Evolutionary conservation across 2,888 invertebrate species (phyloP), one percentile per base, ranked within the genome.

Genomic region (Macropis europaea): DNA sequence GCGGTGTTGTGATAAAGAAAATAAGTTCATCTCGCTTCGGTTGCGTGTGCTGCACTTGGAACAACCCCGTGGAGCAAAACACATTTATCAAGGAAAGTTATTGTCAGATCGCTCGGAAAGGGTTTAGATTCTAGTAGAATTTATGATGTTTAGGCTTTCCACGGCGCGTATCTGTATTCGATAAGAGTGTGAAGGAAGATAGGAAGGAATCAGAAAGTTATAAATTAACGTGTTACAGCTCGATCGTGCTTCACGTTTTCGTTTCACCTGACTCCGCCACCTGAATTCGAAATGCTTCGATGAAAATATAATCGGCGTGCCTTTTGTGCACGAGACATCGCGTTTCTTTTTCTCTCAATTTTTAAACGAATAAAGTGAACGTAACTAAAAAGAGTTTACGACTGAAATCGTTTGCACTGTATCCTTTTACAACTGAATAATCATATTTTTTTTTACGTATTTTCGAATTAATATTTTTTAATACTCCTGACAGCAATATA

Each of bases 11-110:
- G n/a, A 13, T 6, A 17, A 30, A 13, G 30, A n/a, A 40, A 42
- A 47, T 7, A 32, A 62, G 22, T 7, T 40, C 2, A 1, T 30
- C 2, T 11, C 26, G 13, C 6, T 54, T 54, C 11, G 24, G 17
- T 52, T 9, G 34, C 22, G 3, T 6, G 13, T 7, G 26, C 6
- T 34, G n/a, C 9, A 24, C 11, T 22, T 13, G 53, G 24, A 42
- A 64, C 28, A 19, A 48, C 40, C 48, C 40, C 11, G 11, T 3
- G 32, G 57, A 47, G 24, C 26, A 22, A 48, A 48, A 34, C 59
- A n/a, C 40, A 57, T 64, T 64, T 57, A 28, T 64, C 64, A 43
- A 42, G 11, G 15, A 3, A 59, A 28, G 17, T 48, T 45, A 57
- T 34, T 32, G 48, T 42, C 48, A 15, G 9, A 34, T 50, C 28